These are phyloP conservation scores for Pogonognathellus flavescens DNA, from an alignment of 1,140 invertebrate genomes.

Conservation along the genomic window DNA sequence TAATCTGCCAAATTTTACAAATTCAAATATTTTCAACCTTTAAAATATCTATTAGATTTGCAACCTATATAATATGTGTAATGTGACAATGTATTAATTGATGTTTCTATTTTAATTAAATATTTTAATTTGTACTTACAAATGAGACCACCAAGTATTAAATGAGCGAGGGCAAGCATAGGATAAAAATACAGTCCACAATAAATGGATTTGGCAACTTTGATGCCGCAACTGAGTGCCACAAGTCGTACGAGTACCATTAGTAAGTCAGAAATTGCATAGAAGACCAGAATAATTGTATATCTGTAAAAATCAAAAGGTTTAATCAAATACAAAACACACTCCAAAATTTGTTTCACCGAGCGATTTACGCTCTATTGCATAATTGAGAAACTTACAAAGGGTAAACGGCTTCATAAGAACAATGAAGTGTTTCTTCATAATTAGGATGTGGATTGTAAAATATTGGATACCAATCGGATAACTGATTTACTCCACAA, in stretches of 20 bases:
- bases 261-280: conserved; percentile 83
- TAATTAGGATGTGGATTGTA: conserved; percentile 96
- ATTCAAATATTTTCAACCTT: not conserved
- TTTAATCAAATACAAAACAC: no score
- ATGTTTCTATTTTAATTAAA: not conserved
- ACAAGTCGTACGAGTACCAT: conserved; percentile 86
- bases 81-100: conserved; percentile 56
- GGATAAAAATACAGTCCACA: conserved; percentile 96
- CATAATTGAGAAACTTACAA: no score
- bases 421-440: conserved; percentile 89
- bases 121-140: conserved; percentile 77
- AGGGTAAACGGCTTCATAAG: conserved; percentile 97
- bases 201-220: conserved; percentile 86
- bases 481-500: conserved; percentile 82
- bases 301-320: conserved; percentile 79
- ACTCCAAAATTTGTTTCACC: no score
- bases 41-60: no score
- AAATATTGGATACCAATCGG: conserved; percentile 96
- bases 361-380: no score
- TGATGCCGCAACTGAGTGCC: conserved; percentile 76
- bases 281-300: conserved; percentile 94
- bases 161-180: conserved; percentile 87
- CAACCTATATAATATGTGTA: not conserved
- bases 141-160: conserved; percentile 89
- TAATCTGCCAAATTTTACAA: conserved; percentile 82